Evolutionary conservation across 2,113 vertebrate species (phyloP), one percentile per base, ranked within the genome.

Genomic region (Dasyprocta punctata): DNA sequence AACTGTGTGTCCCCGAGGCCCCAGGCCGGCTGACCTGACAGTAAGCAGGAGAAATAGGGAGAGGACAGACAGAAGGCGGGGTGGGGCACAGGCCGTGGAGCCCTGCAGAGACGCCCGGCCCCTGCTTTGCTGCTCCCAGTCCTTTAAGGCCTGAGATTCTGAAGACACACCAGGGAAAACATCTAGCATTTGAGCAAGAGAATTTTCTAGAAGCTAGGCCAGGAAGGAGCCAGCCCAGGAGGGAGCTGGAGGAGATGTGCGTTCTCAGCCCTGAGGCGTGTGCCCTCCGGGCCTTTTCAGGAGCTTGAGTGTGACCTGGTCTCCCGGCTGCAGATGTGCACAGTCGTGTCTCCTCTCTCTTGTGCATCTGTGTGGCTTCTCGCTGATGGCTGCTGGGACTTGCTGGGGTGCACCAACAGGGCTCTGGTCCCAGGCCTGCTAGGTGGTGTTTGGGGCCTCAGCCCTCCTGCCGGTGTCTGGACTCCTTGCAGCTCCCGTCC

Each of bases 381-480:
- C 75, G 75, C 0, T 9, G 67, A n/a, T 44, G 93, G 90, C 75
- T 12, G 82, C 65, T 97, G 96, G 97, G 95, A n/a, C 73, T 2
- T 3, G 0, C 82, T 54, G 1, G 75, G 7, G 80, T 4, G 36
- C 69, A 97, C 71, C 93, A 78, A 86, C 77, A 20, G 47, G 61
- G 92, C 87, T 98, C 97, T 97, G 98, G 98, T 97, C 96, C 97
- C 96, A 89, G 96, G 88, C 96, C 82, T 20, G 77, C 13, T 1
- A 12, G 77, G 89, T 71, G 22, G 91, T 88, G 12, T 91, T 44
- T 54, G 14, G 86, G 84, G 86, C 84, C 98, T 86, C 73, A 71
- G 92, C 67, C 93, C 60, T 85, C 67, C 73, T 73, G 0, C 10
- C 78, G 63, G 83, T 82, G 97, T 97, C 97, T 56, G 87, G 65